phyloP scores from a whole-genome alignment of 2,888 invertebrate species.

The Slavum lentiscoides region DNA sequence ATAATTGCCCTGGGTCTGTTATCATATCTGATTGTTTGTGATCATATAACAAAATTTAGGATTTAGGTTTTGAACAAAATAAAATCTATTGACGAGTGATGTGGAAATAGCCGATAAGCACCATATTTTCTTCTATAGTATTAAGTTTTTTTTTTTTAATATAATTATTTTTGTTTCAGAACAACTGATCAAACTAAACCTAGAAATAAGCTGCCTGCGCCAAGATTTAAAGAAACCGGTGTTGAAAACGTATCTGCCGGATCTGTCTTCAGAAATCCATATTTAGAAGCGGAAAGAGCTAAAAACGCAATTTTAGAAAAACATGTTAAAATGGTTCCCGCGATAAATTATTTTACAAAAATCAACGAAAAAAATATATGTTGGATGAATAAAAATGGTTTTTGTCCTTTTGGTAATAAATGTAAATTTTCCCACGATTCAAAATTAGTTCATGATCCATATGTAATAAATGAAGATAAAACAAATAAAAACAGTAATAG shows the following conservation, averaged over 20 bases:
- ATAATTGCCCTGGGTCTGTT: no score
- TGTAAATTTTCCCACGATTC: slow-evolving; percentile 91
- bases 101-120: not conserved
- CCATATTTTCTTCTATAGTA: not conserved
- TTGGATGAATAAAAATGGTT: slow-evolving; percentile 89
- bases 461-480: slow-evolving; percentile 34
- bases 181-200: not conserved
- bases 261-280: slow-evolving; percentile 87
- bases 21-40: no score
- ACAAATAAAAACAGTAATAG: slow-evolving; percentile 60
- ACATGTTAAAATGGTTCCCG: slow-evolving; percentile 87
- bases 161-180: slow-evolving; percentile 35
- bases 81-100: no score
- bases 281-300: slow-evolving; percentile 80
- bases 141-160: not conserved
- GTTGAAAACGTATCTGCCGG: slow-evolving; percentile 66
- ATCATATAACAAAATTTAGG: no score
- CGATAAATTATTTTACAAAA: slow-evolving; percentile 72
- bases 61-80: no score
- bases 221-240: slow-evolving; percentile 57
- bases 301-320: slow-evolving; percentile 85
- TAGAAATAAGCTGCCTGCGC: slow-evolving; percentile 50
- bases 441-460: slow-evolving; percentile 63
- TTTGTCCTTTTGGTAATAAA: slow-evolving; percentile 87
- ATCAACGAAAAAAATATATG: slow-evolving; percentile 88